Conservation (phyloP, 2,888 invertebrate species). For the Drosophila cracens region DNA sequence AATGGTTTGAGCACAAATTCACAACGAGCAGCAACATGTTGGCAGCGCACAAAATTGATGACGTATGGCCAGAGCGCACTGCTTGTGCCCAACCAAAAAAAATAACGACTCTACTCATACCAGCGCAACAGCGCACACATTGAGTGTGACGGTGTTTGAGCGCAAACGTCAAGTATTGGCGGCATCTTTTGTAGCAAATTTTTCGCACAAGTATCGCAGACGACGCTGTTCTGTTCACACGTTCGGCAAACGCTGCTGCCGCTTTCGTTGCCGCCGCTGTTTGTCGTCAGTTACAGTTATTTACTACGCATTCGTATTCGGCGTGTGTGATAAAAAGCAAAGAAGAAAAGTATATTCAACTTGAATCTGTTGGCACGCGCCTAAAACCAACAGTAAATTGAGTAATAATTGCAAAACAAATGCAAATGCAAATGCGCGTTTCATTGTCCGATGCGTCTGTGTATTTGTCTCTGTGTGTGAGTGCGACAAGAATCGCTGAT, state of each 20-base stretch:
- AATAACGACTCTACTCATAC: conserved; percentile 18
- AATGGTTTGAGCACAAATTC: conserved; percentile 42
- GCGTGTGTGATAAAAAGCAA: conserved; percentile 33
- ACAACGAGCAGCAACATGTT: conserved; percentile 55
- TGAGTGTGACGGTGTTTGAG: conserved; percentile 65
- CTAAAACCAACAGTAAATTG: conserved; percentile 19
- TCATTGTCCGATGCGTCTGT: conserved; percentile 9
- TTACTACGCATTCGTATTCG: conserved; percentile 34
- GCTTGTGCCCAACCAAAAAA: conserved; percentile 1
- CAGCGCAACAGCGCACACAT: conserved; percentile 29
- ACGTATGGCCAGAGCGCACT: conserved; percentile 38
- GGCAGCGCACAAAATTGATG: conserved; percentile 38
- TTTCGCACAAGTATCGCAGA: conserved; percentile 69
- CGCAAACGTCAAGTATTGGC: conserved; percentile 62
- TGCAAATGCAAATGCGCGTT: conserved; percentile 15
- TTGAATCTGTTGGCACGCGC: conserved; percentile 28
- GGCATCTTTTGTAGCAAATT: conserved; percentile 67
- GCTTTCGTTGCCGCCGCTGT: conserved; percentile 26
- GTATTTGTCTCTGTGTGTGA: conserved; percentile 19
- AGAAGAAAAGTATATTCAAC: conserved; percentile 8
- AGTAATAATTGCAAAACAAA: conserved; percentile 34
- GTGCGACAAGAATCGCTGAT: conserved; percentile 32
- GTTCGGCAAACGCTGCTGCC: conserved; percentile 57
- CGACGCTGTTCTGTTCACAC: conserved; percentile 72
- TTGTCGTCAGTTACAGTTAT: conserved; percentile 41